Percentiles rank a stretch among this genome's conserved stretches.
Evolutionary conservation across 2,797 vertebrate species (phyloP).

Genomic region (Triplophysa bombifrons): DNA sequence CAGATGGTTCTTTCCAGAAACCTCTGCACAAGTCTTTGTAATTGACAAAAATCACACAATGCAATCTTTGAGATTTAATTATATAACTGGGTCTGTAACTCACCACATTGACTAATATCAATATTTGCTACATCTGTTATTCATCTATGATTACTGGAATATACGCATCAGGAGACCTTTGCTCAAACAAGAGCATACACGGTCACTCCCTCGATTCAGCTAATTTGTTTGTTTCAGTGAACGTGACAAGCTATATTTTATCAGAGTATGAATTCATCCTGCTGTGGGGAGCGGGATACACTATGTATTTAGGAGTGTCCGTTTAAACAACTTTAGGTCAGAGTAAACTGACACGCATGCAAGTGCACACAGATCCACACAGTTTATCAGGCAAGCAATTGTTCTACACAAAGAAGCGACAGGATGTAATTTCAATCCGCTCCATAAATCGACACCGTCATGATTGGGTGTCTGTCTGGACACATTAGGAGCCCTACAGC

Average conservation of each 20-base stretch:
- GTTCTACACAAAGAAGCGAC: slow-evolving; percentile 39
- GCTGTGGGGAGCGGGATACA: slow-evolving; percentile 14
- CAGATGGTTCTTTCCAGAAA: neutral
- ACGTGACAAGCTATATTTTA: slow-evolving; percentile 36
- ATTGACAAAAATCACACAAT: neutral
- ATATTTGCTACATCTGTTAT: slow-evolving; percentile 12
- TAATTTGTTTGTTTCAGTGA: slow-evolving; percentile 37
- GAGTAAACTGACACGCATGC: slow-evolving; percentile 21
- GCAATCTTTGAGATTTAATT: neutral
- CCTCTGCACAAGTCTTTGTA: neutral
- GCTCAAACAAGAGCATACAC: slow-evolving; percentile 1
- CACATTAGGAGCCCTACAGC: slow-evolving; percentile 30
- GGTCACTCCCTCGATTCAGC: neutral
- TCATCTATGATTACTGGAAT: slow-evolving; percentile 18
- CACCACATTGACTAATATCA: slow-evolving; percentile 11
- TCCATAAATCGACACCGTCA: slow-evolving; percentile 21
- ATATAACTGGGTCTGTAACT: neutral
- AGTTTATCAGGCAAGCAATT: slow-evolving; percentile 32
- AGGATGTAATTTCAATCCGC: slow-evolving; percentile 29
- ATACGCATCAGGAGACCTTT: slow-evolving; percentile 5
- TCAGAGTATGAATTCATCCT: slow-evolving; percentile 3
- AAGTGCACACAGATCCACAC: neutral
- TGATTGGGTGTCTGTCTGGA: slow-evolving; percentile 41
- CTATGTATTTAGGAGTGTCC: slow-evolving; percentile 15
- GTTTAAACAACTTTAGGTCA: slow-evolving; percentile 51